A percentile compares a stretch with the other conserved stretches of the same genome.
phyloP scores from a whole-genome alignment of 2,888 invertebrate genomes.

The Acleris literana region DNA sequence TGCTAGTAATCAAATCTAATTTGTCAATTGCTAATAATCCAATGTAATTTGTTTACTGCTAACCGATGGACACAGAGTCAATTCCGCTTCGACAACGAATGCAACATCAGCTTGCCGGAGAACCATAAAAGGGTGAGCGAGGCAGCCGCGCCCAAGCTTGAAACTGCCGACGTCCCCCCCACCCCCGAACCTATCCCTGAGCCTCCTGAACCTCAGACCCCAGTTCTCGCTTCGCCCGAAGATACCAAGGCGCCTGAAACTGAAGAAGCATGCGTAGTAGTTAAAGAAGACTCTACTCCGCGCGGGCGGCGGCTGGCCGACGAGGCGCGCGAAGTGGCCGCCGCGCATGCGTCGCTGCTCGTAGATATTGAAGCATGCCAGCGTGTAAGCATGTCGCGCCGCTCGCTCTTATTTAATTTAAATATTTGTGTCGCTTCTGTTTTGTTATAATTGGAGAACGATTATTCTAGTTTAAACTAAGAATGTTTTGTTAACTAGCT shows the following conservation, averaged over 20 bases:
- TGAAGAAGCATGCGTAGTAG: conserved; percentile 76
- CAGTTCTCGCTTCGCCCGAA: conserved; percentile 62
- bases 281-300: conserved; percentile 75
- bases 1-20: too few species aligned
- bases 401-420: conserved; percentile 61
- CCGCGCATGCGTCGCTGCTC: conserved; percentile 80
- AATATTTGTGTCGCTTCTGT: conserved; percentile 57
- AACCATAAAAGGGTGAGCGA: conserved; percentile 99
- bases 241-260: conserved; percentile 58
- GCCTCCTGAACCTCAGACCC: conserved; percentile 52
- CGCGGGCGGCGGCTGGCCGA: conserved; percentile 74
- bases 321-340: conserved; percentile 79
- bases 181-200: conserved; percentile 50
- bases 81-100: conserved; percentile 99
- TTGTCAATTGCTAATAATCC: conserved; percentile 12
- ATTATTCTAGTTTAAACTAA: conserved; percentile 12
- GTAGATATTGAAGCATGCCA: conserved; percentile 86
- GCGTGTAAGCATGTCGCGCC: conserved; percentile 87
- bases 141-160: conserved; percentile 74
- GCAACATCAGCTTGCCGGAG: conserved; percentile 98
- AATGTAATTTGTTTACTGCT: conserved; percentile 64
- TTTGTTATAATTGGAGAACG: conserved; percentile 45
- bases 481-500: neutral
- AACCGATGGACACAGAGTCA: conserved; percentile 90
- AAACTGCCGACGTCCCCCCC: conserved; percentile 55